Base-by-base conservation (phyloP, 92 coral and sea anemone genomes). In the Bergia puertoricense region DNA sequence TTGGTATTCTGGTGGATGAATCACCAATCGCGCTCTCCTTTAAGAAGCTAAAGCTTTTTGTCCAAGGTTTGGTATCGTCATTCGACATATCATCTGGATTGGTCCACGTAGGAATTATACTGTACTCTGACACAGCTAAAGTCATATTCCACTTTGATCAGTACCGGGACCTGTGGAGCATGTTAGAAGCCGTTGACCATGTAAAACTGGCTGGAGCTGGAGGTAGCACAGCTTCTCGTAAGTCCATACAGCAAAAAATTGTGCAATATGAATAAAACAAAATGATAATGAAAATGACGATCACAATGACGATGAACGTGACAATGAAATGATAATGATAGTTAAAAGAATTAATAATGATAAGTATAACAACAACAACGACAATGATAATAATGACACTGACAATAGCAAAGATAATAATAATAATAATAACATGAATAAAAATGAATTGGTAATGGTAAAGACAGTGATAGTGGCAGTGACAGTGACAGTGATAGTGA, bases 1-100 rank as follows among this genome's bases (percentile, higher is more conserved):
- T 84, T 84, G 87, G 78, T 44, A 84, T 84, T 44, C 23, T 84
- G 38, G 38, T 84, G 78, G 79, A 84, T 84, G 67, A 65, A 68
- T 5, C 77, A 71, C 79, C 14, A 84, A 71, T 39, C 11, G 11
- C 23, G 62, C 7, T 43, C 7, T 38, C 78, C 43, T 36, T 68
- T 6, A 5, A 69, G 23, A 84, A 84, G 62, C 22, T 48, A 16
- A 44, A 84, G 36, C 77, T 69, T 84, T 84, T 84, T 30, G 79
- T 84, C 45, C 67, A 69, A 36, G 30, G 57, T 4, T 16, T 84
- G 37, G 3, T 69, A 16, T 45, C 87, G 13, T 84, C 87, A 15
- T 84, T 84, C 50, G 87, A 84, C 65, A 38, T 84, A 44, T 13
- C 79, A 48, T 69, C 87, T 7, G 48, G 67, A 18, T 20, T 18